phyloP scores from a whole-genome alignment of 2,888 invertebrate species.

The Zelleria hepariella region DNA sequence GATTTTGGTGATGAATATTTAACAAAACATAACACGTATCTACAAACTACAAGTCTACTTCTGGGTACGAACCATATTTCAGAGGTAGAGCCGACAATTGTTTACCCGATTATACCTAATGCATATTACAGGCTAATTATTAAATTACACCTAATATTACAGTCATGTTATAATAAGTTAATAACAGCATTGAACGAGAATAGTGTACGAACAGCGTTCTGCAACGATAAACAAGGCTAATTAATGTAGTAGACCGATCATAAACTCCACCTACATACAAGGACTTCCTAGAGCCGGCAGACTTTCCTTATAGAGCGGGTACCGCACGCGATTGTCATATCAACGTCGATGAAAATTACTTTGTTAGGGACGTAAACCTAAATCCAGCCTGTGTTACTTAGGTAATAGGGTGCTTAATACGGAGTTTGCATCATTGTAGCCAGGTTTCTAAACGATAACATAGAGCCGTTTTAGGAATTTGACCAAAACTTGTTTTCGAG shows the following conservation, averaged over 20 bases:
- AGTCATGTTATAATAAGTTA: neutral
- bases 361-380: neutral
- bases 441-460: neutral
- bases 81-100: too few species aligned
- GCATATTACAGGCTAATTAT: too few species aligned
- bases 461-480: neutral
- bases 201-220: neutral
- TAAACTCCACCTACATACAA: neutral
- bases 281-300: constrained; percentile 5
- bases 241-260: neutral
- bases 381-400: neutral
- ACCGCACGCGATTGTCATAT: constrained; percentile 1
- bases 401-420: neutral
- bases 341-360: neutral
- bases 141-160: neutral
- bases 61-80: too few species aligned
- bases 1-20: too few species aligned
- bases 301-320: constrained; percentile 1
- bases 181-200: neutral
- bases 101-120: too few species aligned
- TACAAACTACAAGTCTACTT: too few species aligned
- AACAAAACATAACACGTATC: too few species aligned
- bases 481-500: neutral
- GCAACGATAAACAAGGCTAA: neutral
- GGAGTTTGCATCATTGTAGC: neutral